Evolutionary conservation across 1,140 invertebrate genomes (phyloP).

Genomic region (Prorops nasuta): DNA sequence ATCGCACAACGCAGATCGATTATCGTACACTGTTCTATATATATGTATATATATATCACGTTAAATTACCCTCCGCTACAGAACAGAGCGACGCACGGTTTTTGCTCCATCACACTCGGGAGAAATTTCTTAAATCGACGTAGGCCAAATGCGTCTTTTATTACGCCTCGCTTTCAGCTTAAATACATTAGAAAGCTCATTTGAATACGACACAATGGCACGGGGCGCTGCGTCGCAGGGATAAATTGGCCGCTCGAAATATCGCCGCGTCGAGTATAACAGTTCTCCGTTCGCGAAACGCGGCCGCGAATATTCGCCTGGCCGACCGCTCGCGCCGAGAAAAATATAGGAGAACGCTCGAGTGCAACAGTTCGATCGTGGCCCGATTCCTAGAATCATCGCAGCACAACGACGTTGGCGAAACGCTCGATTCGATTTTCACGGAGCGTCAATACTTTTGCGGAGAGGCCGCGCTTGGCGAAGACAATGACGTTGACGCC

Average conservation of each 20-base stretch:
- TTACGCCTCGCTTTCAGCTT: conserved; percentile 27
- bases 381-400: too few relatives aligned
- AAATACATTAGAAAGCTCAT: conserved; percentile 51
- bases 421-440: not conserved
- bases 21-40: too few relatives aligned
- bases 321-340: not conserved
- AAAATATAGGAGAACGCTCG: too few relatives aligned
- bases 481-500: conserved; percentile 58
- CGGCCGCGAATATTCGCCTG: not conserved
- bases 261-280: conserved; percentile 12
- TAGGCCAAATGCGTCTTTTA: conserved; percentile 48
- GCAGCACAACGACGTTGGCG: too few relatives aligned
- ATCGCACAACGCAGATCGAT: conserved; percentile 47
- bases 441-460: conserved; percentile 46
- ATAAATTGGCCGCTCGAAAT: conserved; percentile 33
- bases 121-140: too few relatives aligned
- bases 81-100: too few relatives aligned
- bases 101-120: too few relatives aligned
- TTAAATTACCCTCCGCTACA: too few relatives aligned
- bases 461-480: conserved; percentile 32
- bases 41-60: too few relatives aligned
- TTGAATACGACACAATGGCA: conserved; percentile 47
- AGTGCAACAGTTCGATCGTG: too few relatives aligned
- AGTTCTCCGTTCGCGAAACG: not conserved
- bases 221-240: conserved; percentile 17